Evolutionary conservation across 2,113 vertebrate genomes (phyloP).

Genomic region (Herpailurus yagouaroundi): DNA sequence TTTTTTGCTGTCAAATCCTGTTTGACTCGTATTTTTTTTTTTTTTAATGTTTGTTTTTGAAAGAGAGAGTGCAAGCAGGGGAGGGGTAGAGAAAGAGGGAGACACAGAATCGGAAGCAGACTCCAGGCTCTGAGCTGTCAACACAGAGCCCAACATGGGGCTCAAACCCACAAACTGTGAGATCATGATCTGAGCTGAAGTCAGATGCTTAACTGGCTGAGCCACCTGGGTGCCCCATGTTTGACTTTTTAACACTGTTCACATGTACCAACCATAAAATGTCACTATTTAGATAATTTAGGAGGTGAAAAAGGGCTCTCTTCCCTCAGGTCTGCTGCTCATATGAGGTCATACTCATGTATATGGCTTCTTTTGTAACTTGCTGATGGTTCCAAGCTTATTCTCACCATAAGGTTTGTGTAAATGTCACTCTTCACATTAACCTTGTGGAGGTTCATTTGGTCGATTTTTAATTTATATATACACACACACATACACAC

Average conservation of each 20-base stretch:
- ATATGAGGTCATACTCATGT: not conserved
- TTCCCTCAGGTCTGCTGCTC: not conserved
- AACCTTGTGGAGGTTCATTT: not conserved
- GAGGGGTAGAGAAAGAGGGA: too few species aligned
- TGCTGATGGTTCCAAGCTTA: not conserved
- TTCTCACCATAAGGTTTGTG: not conserved
- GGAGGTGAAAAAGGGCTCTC: not conserved
- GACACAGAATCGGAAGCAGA: too few species aligned
- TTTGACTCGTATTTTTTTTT: not conserved
- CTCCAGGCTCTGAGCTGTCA: too few species aligned
- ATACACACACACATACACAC: too few species aligned
- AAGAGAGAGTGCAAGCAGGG: too few species aligned
- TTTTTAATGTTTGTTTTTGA: too few species aligned
- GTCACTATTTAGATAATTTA: not conserved
- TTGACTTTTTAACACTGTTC: not conserved
- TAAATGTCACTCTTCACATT: not conserved
- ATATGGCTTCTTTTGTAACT: not conserved
- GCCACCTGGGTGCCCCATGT: too few species aligned
- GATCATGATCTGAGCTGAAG: too few species aligned
- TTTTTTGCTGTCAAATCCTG: not conserved
- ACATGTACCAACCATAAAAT: not conserved
- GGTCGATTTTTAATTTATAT: conserved; percentile 2
- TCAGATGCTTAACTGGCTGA: too few species aligned
- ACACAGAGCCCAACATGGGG: too few species aligned
- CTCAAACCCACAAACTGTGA: too few species aligned